Evolutionary conservation across 2,888 invertebrate genomes (phyloP).

Genomic region (Punctoribates punctum): DNA sequence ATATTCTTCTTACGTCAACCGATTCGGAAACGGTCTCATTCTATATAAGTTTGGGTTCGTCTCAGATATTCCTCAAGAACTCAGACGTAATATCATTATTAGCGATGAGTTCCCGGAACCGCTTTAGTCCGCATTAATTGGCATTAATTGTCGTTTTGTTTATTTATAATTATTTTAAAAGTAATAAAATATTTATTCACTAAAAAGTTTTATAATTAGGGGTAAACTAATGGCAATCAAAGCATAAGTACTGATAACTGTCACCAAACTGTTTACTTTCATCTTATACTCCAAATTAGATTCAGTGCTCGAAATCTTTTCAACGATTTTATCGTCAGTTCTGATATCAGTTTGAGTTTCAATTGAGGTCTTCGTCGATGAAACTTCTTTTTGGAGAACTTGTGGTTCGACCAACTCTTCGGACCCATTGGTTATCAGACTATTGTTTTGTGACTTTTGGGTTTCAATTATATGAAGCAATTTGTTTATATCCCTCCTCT

Average conservation of each 20-base stretch:
- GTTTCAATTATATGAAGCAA: conserved; percentile 9
- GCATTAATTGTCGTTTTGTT: no score
- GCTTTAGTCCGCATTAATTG: not conserved
- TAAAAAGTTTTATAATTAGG: conserved; percentile 7
- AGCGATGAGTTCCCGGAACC: conserved; percentile 28
- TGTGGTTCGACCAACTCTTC: not conserved
- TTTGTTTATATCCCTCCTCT: conserved; percentile 34
- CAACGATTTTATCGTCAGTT: conserved; percentile 6
- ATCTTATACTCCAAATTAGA: conserved; percentile 30
- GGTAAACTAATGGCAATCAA: conserved; percentile 33
- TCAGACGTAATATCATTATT: conserved; percentile 31
- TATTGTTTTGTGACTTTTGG: not conserved
- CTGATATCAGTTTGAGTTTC: not conserved
- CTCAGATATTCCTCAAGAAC: not conserved
- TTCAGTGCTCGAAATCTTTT: not conserved
- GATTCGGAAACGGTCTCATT: conserved; percentile 40
- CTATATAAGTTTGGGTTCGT: conserved; percentile 37
- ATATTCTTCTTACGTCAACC: conserved; percentile 38
- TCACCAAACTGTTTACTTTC: conserved; percentile 6
- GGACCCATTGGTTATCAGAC: not conserved
- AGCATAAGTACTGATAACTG: conserved; percentile 28
- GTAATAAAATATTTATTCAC: conserved; percentile 5
- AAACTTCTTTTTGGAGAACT: not conserved
- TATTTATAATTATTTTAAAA: not conserved
- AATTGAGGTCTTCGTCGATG: not conserved